Base-by-base conservation (phyloP, 2,888 invertebrate genomes). In the Nomada ferruginata region DNA sequence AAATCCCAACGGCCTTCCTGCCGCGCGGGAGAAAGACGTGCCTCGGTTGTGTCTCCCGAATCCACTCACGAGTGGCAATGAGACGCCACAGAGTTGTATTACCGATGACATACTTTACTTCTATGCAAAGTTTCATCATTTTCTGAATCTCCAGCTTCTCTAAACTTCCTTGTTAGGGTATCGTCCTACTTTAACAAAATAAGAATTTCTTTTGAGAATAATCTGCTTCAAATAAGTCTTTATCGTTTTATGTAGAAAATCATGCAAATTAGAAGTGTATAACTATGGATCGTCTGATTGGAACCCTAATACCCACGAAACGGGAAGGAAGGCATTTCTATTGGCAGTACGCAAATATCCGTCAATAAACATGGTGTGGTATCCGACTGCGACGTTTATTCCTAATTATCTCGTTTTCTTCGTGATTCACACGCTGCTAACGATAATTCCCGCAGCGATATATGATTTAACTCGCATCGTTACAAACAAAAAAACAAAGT, bases 201-300 rank as follows among this genome's bases (percentile, higher is more conserved):
- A 26, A 2, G 7, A 4, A 18, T 47, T 13, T 11, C 13, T 15
- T 50, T 23, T 11, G 9, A 26, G 29, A 65, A 29, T 7, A 0
- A 53, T 20, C n/a, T 9, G 53, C 53, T 20, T 0, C 4, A 10
- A n/a, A n/a, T 42, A 20, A 53, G 26, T 50, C 23, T 68, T 10
- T 13, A 18, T 23, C 7, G 4, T 13, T 7, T n/a, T 18, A 98
- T 94, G 97, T 96, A 93, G 97, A 97, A 2, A 29, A 29, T 29
- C 29, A 7, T 29, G 5, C 5, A 29, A 29, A 29, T 29, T 29
- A 7, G 29, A 5, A 29, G 29, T 29, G 29, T 29, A 29, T 29
- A 29, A 29, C 29, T 29, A 29, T 29, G 29, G 29, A 29, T 97
- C 97, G 0, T 97, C 97, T 0, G 94, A 95, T 2, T 95, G 97